These are phyloP conservation scores for Aproaerema taeniolella DNA, from an alignment of 2,888 invertebrate genomes.

Conservation along the genomic window DNA sequence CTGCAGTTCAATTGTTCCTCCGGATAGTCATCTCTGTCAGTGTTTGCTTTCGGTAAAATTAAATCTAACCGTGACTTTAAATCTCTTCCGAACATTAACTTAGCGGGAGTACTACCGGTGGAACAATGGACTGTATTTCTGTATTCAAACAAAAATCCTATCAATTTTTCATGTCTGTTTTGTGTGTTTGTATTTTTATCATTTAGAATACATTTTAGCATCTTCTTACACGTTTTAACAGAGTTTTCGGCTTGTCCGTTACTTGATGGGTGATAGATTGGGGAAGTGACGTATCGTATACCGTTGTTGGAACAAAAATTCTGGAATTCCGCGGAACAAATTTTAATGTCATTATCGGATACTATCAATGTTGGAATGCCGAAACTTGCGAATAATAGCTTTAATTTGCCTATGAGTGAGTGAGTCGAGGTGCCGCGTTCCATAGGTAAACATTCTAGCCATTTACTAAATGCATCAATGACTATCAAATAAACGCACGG, in stretches of 20 bases:
- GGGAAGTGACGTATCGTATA: constrained; percentile 22
- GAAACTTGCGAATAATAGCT: neutral
- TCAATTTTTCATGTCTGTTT: neutral
- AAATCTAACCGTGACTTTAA: neutral
- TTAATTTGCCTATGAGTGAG: neutral
- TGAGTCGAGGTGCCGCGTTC: neutral
- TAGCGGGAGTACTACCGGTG: constrained; percentile 20
- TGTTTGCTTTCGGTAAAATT: too few species aligned
- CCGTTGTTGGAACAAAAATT: constrained; percentile 23
- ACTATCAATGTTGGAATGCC: constrained; percentile 17
- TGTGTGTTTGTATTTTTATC: constrained; percentile 15
- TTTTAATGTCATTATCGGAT: constrained; percentile 25
- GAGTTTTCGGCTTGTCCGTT: constrained; percentile 11
- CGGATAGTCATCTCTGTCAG: too few species aligned
- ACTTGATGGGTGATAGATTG: constrained; percentile 24
- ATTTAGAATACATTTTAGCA: constrained; percentile 8
- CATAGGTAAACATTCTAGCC: constrained; percentile 1
- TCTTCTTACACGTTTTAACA: constrained; percentile 18
- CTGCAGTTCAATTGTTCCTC: too few species aligned
- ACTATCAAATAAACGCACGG: constrained; percentile 16
- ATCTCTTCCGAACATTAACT: constrained; percentile 15
- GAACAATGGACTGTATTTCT: constrained; percentile 19
- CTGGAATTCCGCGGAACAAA: constrained; percentile 21
- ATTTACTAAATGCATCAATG: constrained; percentile 12
- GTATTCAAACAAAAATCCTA: constrained; percentile 20